Percentiles rank a stretch among this genome's conserved stretches.
These are phyloP conservation scores for Rhynchonycteris naso DNA, from an alignment of 2,797 vertebrate genomes.

Conservation along the genomic window DNA sequence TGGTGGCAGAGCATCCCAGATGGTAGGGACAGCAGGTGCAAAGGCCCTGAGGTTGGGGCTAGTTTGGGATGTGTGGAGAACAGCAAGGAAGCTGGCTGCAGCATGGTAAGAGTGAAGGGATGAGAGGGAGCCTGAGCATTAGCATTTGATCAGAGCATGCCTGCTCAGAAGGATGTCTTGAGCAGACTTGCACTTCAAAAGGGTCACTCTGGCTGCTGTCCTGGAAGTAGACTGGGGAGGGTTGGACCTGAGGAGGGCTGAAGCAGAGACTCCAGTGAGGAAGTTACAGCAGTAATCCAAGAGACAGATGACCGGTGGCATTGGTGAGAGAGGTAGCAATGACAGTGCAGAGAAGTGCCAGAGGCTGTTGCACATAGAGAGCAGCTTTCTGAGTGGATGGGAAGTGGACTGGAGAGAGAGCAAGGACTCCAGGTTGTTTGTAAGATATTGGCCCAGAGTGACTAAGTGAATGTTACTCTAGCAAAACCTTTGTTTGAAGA, in stretches of 20 bases:
- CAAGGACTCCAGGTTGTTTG: not conserved
- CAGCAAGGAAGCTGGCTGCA: not conserved
- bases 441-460: not conserved
- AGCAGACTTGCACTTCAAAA: not conserved
- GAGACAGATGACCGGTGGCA: not conserved
- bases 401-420: not conserved
- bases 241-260: fast-evolving
- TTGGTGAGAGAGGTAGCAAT: no score
- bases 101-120: no score
- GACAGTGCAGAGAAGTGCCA: not conserved
- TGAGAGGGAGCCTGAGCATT: not conserved
- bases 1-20: not conserved
- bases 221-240: fast-evolving
- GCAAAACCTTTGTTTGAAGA: not conserved
- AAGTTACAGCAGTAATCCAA: not conserved
- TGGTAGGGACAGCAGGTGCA: not conserved
- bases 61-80: not conserved
- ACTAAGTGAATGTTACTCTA: not conserved
- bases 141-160: not conserved
- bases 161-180: not conserved
- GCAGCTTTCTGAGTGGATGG: not conserved
- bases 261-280: not conserved
- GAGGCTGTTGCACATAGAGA: not conserved
- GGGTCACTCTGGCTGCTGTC: not conserved
- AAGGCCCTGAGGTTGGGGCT: not conserved